Evolutionary conservation across 1,140 invertebrate species (phyloP), one percentile per base, ranked within the genome.

Genomic region (Trichonephila clavipes): DNA sequence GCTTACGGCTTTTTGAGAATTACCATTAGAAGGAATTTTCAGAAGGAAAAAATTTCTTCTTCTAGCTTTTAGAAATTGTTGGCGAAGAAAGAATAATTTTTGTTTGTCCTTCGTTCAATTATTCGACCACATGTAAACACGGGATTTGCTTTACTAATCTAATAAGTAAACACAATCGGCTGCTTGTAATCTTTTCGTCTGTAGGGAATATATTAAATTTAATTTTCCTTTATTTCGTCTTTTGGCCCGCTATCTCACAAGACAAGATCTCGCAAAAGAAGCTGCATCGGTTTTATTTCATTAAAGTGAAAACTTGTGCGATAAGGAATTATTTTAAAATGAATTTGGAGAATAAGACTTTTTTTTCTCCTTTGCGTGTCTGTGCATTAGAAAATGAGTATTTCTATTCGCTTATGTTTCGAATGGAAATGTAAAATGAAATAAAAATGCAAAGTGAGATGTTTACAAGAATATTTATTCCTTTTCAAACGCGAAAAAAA

Each of bases 81-180:
- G 16, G 44, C 44, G 82, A 58, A 59, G 51, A 58, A 83, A 83
- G 44, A 58, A 51, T 24, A 58, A 58, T 83, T 83, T 83, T 51
- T 83, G 82, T 58, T 83, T 83, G 82, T 83, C 51, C 82, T 59
- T 7, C n/a, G 19, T n/a, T n/a, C 82, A 83, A 83, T 83, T 83
- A 83, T 83, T 59, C 44, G n/a, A 83, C 82, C 82, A 83, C 82
- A 83, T 83, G 82, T 83, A 83, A 83, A 58, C 82, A 83, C 51
- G 44, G 82, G 82, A 83, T 83, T 83, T 83, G 82, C 82, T 83
- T 83, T 83, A 83, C 82, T 83, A 83, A 83, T 83, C 82, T 83
- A 83, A 83, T 83, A 83, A 83, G 82, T 83, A 83, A 83, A 83
- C 82, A 83, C 19, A 58, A 21, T 51, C 82, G 82, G 19, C 6